These are phyloP conservation scores for Pachyramphus minor DNA, from an alignment of 2,113 vertebrate genomes.

Conservation along the genomic window DNA sequence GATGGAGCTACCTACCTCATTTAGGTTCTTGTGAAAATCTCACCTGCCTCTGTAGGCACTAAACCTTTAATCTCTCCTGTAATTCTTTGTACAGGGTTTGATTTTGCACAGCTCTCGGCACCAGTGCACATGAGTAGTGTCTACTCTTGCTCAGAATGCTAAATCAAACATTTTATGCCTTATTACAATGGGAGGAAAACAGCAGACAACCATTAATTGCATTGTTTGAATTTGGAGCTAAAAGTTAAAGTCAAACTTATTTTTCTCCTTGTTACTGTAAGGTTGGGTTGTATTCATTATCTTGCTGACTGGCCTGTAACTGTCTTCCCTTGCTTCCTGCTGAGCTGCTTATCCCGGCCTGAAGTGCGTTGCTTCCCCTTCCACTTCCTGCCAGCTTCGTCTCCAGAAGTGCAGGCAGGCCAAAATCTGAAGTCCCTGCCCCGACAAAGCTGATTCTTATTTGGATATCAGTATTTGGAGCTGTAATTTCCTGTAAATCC, in stretches of 20 bases:
- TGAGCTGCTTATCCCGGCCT: not conserved
- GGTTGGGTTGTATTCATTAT: constrained; percentile 1
- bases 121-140: not conserved
- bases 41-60: not conserved
- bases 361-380: constrained; percentile 34
- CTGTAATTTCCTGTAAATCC: constrained; percentile 14
- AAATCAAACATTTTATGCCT: constrained; percentile 6
- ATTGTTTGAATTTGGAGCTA: constrained; percentile 9
- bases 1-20: not conserved
- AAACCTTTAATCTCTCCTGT: not conserved
- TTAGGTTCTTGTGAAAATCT: not conserved
- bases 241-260: constrained; percentile 2
- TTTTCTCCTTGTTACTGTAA: not conserved
- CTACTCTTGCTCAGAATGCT: not conserved
- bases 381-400: constrained; percentile 26
- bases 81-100: not conserved
- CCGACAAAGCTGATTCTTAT: not conserved
- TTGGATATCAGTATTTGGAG: not conserved
- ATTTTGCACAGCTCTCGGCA: not conserved
- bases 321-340: constrained; percentile 30
- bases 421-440: not conserved
- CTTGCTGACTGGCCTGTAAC: not conserved
- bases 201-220: not conserved
- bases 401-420: not conserved
- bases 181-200: constrained; percentile 29